Base-by-base conservation (phyloP, 1,140 invertebrate genomes). In the Bombus vancouverensis region DNA sequence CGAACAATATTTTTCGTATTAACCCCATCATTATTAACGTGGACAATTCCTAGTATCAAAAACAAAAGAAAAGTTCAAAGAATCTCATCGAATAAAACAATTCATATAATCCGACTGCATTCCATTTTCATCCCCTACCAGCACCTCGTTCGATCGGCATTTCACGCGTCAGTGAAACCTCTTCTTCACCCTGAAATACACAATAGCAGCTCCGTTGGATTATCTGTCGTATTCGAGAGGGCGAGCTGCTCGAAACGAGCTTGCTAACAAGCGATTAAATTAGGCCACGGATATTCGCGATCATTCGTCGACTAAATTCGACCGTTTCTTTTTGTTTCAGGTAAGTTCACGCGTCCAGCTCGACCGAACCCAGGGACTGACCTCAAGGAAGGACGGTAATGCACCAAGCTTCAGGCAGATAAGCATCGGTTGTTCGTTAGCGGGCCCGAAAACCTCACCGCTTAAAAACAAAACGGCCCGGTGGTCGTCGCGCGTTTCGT, bases 381-480 rank as follows among this genome's bases (percentile, higher is more conserved):
- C 88, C 90, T 90, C 85, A 88, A 74, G 73, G 79, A 85, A 83
- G 87, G 81, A 87, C 89, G 88, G 92, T 91, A 93, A 92, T 91
- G 87, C 92, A 91, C 75, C 80, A 83, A 68, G 76, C 76, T 8
- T 66, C 68, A 28, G 28, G 25, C 66, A 88, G 93, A 94, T 94
- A 93, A 93, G 72, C 88, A 94, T 94, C 93, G 89, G 83, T 37
- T 88, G 90, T 93, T 94, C 88, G 92, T 93, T 92, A 93, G 91
- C 87, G 87, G 53, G 72, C 65, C 57, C 90, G 75, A 86, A 85
- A 66, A 90, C 89, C 90, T 80, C 81, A 81, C 79, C 85, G 72
- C 62, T 80, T 89, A 82, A 85, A 84, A 92, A 91, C 87, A 91
- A 87, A 90, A 87, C 81, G 80, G 79, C 15, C 32, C 68, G 70